Evolutionary conservation across 2,797 vertebrate genomes (phyloP), one percentile per base, ranked within the genome.

Genomic region (Catostomus latipinnis): DNA sequence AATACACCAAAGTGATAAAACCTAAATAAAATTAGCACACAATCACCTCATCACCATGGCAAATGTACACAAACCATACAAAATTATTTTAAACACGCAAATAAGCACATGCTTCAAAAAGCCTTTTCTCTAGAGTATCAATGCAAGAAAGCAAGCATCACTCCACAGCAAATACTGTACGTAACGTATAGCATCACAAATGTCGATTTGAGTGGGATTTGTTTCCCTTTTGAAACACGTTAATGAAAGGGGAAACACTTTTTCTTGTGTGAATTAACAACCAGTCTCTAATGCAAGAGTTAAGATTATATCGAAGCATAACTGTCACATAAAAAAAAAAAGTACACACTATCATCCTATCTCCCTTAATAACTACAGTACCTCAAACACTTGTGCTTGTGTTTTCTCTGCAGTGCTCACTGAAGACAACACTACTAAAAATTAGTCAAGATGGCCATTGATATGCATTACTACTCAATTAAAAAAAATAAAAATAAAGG

Each of bases 71-170:
- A 84, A 76, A 84, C 69, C 62, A 71, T 76, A 71, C 78, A 89
- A 74, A 85, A 86, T 67, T 81, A 73, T 82, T 85, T 86, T 84
- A 88, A 90, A 6, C 82, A 56, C 84, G 71, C 81, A 86, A 74
- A 82, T 82, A 88, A 85, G 85, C 84, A 88, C 89, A 88, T 91
- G 90, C 91, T 87, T 65, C 34, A 78, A 80, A 78, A 88, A 87
- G 88, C 85, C 66, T 74, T 76, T 79, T 53, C 34, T 71, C 63
- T 81, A 82, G 78, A 85, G 82, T 78, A 83, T 80, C 58, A 75
- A 82, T 43, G 53, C 81, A 71, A 77, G 60, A 81, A 68, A 83
- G 83, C 62, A 69, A 78, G 8, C 67, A 50, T 83, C 73, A 83
- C 65, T 76, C 74, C 82, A 80, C 71, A 82, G 83, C 87, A 83